These are phyloP conservation scores for Melanotaenia nigrans DNA, from an alignment of 2,797 vertebrate genomes.

Conservation along the genomic window DNA sequence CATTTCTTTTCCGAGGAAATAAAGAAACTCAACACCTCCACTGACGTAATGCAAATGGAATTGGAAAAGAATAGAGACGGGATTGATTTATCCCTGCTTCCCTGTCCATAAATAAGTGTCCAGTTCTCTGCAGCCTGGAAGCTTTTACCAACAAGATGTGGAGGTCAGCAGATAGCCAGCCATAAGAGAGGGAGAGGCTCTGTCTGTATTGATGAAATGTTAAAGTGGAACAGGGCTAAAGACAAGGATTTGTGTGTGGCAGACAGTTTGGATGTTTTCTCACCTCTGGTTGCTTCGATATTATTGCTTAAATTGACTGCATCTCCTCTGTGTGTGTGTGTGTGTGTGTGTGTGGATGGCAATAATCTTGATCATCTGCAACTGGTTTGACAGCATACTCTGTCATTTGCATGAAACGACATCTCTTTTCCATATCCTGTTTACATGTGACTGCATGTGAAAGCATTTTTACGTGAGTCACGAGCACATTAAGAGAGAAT, in stretches of 20 bases:
- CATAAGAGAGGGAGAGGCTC: neutral
- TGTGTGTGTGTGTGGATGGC: slow-evolving; percentile 2
- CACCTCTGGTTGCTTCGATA: slow-evolving; percentile 21
- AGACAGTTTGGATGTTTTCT: slow-evolving; percentile 20
- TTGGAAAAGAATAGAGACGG: slow-evolving; percentile 25
- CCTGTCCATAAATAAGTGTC: slow-evolving; percentile 47
- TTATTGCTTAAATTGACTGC: slow-evolving; percentile 4
- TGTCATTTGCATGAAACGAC: slow-evolving; percentile 56
- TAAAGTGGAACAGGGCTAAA: slow-evolving; percentile 41
- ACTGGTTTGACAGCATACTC: slow-evolving; percentile 25
- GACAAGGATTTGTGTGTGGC: slow-evolving; percentile 30
- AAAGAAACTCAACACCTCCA: slow-evolving; percentile 14
- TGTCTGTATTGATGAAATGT: slow-evolving; percentile 34
- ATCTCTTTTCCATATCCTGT: slow-evolving; percentile 20
- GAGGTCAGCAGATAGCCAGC: slow-evolving; percentile 48
- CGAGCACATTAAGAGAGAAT: slow-evolving; percentile 46
- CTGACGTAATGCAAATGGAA: slow-evolving; percentile 33
- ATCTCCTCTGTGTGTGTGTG: neutral
- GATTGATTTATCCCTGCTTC: slow-evolving; percentile 43
- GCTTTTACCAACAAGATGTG: slow-evolving; percentile 48
- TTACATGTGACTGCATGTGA: slow-evolving; percentile 38
- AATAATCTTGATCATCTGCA: slow-evolving; percentile 26
- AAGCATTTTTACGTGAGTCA: slow-evolving; percentile 56
- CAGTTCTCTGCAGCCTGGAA: slow-evolving; percentile 30
- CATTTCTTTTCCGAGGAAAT: neutral